A percentile compares a stretch with the other conserved stretches of the same genome.
phyloP scores from a whole-genome alignment of 2,888 invertebrate species.

The Drosophila paramelanica region DNA sequence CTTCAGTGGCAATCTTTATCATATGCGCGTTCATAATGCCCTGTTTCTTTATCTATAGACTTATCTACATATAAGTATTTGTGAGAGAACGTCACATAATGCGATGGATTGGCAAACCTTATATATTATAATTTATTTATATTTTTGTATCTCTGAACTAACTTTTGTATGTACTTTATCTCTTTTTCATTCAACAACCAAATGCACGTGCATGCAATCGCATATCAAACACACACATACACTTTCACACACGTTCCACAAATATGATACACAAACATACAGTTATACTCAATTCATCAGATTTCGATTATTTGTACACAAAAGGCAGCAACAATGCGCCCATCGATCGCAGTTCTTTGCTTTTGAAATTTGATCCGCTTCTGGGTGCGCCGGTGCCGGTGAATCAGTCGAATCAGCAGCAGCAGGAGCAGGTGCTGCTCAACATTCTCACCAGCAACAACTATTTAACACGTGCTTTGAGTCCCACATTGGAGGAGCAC shows the following conservation, averaged over 20 bases:
- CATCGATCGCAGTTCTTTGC: conserved; percentile 83
- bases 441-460: conserved; percentile 51
- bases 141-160: conserved; percentile 32
- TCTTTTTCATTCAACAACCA: conserved; percentile 38
- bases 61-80: conserved; percentile 3
- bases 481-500: conserved; percentile 83
- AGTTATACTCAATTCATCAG: conserved; percentile 84
- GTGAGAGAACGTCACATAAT: conserved; percentile 7
- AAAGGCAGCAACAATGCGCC: conserved; percentile 83
- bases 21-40: conserved; percentile 13
- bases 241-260: conserved; percentile 7
- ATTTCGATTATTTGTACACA: conserved; percentile 84
- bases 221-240: conserved; percentile 6
- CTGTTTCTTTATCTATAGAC: conserved; percentile 14
- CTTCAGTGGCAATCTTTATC: conserved; percentile 8
- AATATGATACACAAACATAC: conserved; percentile 26
- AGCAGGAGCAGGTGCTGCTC: conserved; percentile 59
- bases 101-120: conserved; percentile 1
- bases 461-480: conserved; percentile 61
- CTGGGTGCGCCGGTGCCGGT: conserved; percentile 82
- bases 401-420: conserved; percentile 68
- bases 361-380: conserved; percentile 85
- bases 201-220: conserved; percentile 59
- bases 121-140: neutral
- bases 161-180: conserved; percentile 40